phyloP scores from a whole-genome alignment of 2,888 invertebrate genomes.

The Neria commutata region DNA sequence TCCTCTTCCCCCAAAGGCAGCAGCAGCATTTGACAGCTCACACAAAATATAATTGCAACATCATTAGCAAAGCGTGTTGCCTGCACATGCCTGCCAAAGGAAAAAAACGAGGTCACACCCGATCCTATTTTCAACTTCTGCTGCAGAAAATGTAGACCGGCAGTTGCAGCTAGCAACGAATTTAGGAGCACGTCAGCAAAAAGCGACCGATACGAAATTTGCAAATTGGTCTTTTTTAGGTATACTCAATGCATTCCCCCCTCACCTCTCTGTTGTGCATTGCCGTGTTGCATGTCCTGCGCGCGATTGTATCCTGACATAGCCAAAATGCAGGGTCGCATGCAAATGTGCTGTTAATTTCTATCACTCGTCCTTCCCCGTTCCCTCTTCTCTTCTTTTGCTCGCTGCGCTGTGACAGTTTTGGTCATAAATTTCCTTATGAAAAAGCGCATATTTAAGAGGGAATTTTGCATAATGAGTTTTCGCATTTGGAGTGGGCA shows the following conservation, averaged over 20 bases:
- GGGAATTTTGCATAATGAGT: background rate
- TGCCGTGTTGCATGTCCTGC: too few species aligned
- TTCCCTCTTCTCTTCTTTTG: too few species aligned
- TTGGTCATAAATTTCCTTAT: constrained; percentile 45
- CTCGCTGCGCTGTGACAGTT: background rate
- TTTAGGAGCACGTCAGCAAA: background rate
- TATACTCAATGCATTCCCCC: too few species aligned
- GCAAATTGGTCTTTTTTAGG: background rate
- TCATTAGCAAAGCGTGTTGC: background rate
- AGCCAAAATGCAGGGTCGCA: background rate
- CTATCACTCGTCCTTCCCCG: background rate
- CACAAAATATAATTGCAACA: background rate
- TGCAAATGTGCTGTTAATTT: background rate
- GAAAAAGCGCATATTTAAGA: constrained; percentile 40
- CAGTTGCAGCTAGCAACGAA: background rate
- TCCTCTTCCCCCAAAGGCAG: too few species aligned
- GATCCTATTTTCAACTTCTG: too few species aligned
- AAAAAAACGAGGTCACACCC: too few species aligned
- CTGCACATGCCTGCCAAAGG: background rate
- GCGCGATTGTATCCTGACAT: background rate
- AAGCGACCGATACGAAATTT: background rate
- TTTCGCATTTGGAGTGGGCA: background rate
- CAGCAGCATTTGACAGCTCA: background rate
- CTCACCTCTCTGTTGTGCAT: too few species aligned
- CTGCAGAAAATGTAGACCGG: too few species aligned